phyloP scores from a whole-genome alignment of 1,140 invertebrate genomes.

The Rhopalosiphum maidis region DNA sequence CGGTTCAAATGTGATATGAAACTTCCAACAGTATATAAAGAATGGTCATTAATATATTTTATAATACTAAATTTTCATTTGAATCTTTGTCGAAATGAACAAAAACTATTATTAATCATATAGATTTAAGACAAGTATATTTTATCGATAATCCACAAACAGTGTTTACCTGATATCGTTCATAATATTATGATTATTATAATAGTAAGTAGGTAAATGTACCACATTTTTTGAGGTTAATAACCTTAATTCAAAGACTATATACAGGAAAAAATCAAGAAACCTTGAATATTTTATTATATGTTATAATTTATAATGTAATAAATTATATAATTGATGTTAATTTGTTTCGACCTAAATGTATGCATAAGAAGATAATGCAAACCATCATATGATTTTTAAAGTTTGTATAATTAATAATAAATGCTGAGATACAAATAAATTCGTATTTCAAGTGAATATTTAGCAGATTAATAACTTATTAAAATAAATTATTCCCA shows the following conservation, averaged over 20 bases:
- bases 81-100: background rate
- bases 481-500: background rate
- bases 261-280: background rate
- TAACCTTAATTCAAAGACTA: background rate
- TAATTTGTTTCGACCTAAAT: background rate
- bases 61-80: background rate
- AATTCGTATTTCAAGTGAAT: background rate
- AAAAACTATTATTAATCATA: background rate
- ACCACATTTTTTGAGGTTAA: background rate
- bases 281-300: background rate
- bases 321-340: background rate
- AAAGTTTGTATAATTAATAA: background rate
- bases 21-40: background rate
- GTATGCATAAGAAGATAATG: background rate
- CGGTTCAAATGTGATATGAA: too few species aligned
- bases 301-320: background rate
- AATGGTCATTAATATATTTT: background rate
- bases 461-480: background rate
- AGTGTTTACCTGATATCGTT: background rate
- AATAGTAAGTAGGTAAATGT: background rate
- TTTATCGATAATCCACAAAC: background rate
- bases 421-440: background rate
- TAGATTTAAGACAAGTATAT: background rate
- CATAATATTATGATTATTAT: background rate
- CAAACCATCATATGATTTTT: background rate